These are phyloP conservation scores for Thumatha senex DNA, from an alignment of 2,888 invertebrate genomes.

Conservation along the genomic window DNA sequence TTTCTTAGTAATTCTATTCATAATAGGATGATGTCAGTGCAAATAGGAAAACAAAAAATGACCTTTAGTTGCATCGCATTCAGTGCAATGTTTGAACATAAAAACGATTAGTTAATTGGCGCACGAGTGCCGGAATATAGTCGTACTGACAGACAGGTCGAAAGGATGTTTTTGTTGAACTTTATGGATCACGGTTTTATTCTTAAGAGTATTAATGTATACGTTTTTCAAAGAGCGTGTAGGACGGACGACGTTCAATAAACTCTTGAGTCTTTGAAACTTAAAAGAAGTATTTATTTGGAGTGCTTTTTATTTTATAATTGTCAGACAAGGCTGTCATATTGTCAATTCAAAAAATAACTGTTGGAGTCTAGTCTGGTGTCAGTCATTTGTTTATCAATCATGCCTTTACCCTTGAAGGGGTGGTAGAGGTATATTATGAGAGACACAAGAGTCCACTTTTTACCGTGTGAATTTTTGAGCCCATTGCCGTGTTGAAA, in stretches of 20 bases:
- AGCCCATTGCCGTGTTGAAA: too few relatives aligned
- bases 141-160: constrained; percentile 18
- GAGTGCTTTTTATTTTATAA: too few relatives aligned
- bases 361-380: too few relatives aligned
- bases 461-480: too few relatives aligned
- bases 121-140: constrained; percentile 8
- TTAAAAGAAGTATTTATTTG: too few relatives aligned
- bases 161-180: constrained; percentile 20
- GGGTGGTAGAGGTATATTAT: too few relatives aligned
- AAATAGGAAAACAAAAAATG: constrained; percentile 35
- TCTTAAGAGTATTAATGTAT: not conserved
- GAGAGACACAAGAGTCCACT: too few relatives aligned
- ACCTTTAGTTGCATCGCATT: constrained; percentile 29
- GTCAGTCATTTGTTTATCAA: too few relatives aligned
- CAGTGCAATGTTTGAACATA: constrained; percentile 26
- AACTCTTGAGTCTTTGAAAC: not conserved
- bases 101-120: constrained; percentile 33
- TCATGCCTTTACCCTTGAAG: too few relatives aligned
- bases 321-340: too few relatives aligned
- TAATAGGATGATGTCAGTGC: constrained; percentile 69
- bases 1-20: constrained; percentile 57
- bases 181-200: constrained; percentile 4
- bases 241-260: not conserved
- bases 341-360: too few relatives aligned
- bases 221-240: not conserved